Percentiles rank a stretch among this genome's conserved stretches.
phyloP scores from a whole-genome alignment of 2,888 invertebrate genomes.

The Gandaritis pyraliata region DNA sequence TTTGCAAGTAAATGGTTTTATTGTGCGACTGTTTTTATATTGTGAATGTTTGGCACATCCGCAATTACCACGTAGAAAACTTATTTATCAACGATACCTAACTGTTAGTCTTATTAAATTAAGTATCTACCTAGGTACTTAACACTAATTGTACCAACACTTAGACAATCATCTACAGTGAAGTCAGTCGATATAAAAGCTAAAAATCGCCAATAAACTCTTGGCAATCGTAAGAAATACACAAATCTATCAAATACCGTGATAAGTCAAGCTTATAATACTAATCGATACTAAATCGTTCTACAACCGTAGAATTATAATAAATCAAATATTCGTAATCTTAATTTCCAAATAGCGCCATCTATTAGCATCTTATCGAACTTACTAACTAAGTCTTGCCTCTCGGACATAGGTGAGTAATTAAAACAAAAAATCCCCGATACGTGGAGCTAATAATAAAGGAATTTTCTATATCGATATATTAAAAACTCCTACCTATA shows the following conservation, averaged over 20 bases:
- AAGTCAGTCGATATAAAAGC: constrained; percentile 33
- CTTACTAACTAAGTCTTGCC: constrained; percentile 15
- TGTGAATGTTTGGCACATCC: constrained; percentile 25
- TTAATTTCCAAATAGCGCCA: constrained; percentile 22
- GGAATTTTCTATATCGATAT: too few relatives aligned
- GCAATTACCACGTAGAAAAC: constrained; percentile 10
- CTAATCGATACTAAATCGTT: constrained; percentile 39
- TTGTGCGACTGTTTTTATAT: neutral
- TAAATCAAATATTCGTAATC: too few relatives aligned
- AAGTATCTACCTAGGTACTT: too few relatives aligned
- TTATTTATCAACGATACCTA: constrained; percentile 18
- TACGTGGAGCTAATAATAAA: neutral
- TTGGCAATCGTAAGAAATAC: constrained; percentile 29
- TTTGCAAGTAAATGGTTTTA: too few relatives aligned
- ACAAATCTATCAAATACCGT: constrained; percentile 32
- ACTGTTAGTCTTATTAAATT: constrained; percentile 19
- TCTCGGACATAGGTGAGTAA: too few relatives aligned
- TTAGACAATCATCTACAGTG: constrained; percentile 7
- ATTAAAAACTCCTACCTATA: too few relatives aligned
- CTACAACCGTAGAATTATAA: constrained; percentile 33
- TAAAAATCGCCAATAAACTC: constrained; percentile 22
- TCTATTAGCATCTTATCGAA: constrained; percentile 21
- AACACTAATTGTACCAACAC: constrained; percentile 14
- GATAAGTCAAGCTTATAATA: constrained; percentile 43
- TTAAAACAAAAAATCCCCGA: too few relatives aligned